Base-by-base conservation (phyloP, 2,888 invertebrate species). In the Liodrosophila aerea region DNA sequence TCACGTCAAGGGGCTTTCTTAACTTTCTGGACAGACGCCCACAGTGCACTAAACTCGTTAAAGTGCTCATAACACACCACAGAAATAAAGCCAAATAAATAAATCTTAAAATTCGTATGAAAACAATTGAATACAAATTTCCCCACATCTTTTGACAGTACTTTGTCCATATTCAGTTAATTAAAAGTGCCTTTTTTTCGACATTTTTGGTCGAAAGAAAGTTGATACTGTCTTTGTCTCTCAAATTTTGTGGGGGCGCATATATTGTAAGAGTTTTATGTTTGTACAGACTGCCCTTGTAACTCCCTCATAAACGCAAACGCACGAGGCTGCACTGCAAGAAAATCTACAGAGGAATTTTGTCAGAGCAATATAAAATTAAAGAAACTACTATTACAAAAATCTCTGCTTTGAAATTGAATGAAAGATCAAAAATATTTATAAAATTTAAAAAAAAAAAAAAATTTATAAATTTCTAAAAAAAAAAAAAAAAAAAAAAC, bases 81-180 rank as follows among this genome's bases (percentile, higher is more conserved):
- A 15, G 46, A 37, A 18, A 29, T 41, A 27, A 45, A 51, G 15
- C 15, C 64, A 69, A 56, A 31, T 40, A 62, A 62, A 64, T 30
- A 58, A 80, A 76, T 58, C 52, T 49, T 30, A 7, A 36, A 45
- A 41, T 44, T 46, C 47, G 40, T 45, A 50, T 16, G 15, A 50
- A 43, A 59, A 31, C 43, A 39, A 57, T 67, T 15, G 50, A 36
- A 45, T 45, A 7, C 15, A 51, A 60, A 39, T 33, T 27, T 33
- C 46, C 69, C 61, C 64, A 80, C 78, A 82, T 59, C 52, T 16
- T 63, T 31, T 29, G 54, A 22, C 22, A 22, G 31, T 30, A 54
- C 54, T 51, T 53, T 62, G 39, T 16, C 70, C 70, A 75, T 70
- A 69, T 76, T 81, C 59, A 63, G 86, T 86, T 80, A 77, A 77